Conservation (phyloP, 1,140 invertebrate genomes). For the Anagrus nilaparvatae region DNA sequence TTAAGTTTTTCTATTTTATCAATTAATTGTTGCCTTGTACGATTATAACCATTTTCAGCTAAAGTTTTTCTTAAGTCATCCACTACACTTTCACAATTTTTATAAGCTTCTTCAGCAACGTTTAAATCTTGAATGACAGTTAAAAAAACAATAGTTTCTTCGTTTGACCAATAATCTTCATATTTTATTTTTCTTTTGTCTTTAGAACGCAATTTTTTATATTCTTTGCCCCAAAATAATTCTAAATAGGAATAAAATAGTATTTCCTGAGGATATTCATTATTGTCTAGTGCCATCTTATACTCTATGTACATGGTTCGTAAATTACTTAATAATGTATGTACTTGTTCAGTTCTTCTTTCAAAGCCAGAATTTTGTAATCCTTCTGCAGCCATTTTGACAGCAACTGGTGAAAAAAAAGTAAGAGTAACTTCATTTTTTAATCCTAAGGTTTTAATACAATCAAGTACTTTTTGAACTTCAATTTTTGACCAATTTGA, state of each 20-base stretch:
- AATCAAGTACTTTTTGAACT: conserved; percentile 17
- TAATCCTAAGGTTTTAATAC: conserved; percentile 19
- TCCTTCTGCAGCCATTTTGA: conserved; percentile 18
- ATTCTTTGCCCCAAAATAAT: conserved; percentile 17
- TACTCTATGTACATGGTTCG: conserved; percentile 20
- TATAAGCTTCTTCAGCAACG: conserved; percentile 15
- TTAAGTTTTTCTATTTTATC: conserved; percentile 21
- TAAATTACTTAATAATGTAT: conserved; percentile 17
- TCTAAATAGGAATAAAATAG: conserved; percentile 21
- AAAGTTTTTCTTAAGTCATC: conserved; percentile 18
- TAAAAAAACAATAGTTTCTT: conserved; percentile 24
- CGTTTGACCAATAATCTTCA: conserved; percentile 21
- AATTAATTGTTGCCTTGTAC: conserved; percentile 18
- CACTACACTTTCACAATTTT: conserved; percentile 11
- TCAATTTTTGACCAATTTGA: conserved; percentile 18
- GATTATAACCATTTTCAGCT: conserved; percentile 20
- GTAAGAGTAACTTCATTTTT: conserved; percentile 16
- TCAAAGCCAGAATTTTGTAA: conserved; percentile 15
- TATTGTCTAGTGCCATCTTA: conserved; percentile 17
- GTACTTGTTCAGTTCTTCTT: conserved; percentile 21
- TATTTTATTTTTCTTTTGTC: conserved; percentile 16
- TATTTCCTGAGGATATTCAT: conserved; percentile 6
- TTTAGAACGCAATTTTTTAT: conserved; percentile 13
- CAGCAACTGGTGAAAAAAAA: conserved; percentile 15
- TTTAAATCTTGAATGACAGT: conserved; percentile 21